A percentile compares a stretch with the other conserved stretches of the same genome.
Conservation (phyloP, 2,888 invertebrate genomes). For the Euphydryas editha region DNA sequence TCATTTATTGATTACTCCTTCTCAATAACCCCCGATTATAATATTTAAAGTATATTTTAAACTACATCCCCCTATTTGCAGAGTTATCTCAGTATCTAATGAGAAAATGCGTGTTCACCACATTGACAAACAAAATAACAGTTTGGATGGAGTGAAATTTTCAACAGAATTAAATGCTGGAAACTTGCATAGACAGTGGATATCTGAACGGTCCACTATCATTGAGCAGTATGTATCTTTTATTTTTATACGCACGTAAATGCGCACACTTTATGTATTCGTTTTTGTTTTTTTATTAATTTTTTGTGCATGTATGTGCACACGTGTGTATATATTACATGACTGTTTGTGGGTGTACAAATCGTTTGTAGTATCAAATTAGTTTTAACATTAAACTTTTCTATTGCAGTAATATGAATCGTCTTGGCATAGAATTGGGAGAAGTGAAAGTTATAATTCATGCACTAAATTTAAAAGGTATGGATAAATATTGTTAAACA, state of each 20-base stretch:
- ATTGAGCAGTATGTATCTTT: conserved; percentile 80
- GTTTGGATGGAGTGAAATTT: conserved; percentile 59
- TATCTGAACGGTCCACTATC: conserved; percentile 78
- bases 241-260: neutral
- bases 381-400: conserved; percentile 21
- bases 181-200: conserved; percentile 74
- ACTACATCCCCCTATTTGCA: conserved; percentile 45
- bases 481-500: conserved; percentile 13
- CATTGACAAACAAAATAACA: conserved; percentile 64
- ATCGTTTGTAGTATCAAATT: neutral
- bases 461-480: conserved; percentile 88
- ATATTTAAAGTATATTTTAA: neutral
- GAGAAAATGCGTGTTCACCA: conserved; percentile 74
- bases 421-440: conserved; percentile 91
- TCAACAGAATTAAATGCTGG: conserved; percentile 74
- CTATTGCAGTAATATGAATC: conserved; percentile 85
- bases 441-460: conserved; percentile 86
- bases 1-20: too few relatives aligned
- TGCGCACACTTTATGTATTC: neutral
- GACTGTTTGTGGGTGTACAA: too few relatives aligned
- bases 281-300: neutral
- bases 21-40: too few relatives aligned
- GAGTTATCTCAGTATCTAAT: conserved; percentile 86
- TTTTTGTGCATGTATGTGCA: neutral
- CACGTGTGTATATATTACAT: too few relatives aligned